Conservation (phyloP, 2,888 invertebrate genomes). For the Mesodorylaimus sp. region DNA sequence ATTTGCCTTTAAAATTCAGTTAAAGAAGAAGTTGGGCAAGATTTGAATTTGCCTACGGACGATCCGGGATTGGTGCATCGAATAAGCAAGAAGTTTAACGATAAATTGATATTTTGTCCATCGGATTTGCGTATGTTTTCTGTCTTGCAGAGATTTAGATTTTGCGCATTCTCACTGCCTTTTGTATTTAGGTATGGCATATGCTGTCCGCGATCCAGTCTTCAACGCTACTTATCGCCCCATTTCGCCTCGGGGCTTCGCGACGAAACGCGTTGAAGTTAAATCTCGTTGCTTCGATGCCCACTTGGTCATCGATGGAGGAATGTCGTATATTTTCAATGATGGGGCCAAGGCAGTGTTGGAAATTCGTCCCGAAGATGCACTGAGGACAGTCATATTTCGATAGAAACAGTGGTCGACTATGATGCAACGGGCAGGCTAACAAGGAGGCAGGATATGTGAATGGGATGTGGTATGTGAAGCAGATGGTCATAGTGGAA, state of each 20-base stretch:
- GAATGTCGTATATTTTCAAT: conserved; percentile 77
- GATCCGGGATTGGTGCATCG: conserved; percentile 14
- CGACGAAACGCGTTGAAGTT: conserved; percentile 43
- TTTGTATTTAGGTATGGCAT: conserved; percentile 48
- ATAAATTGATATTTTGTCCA: conserved; percentile 39
- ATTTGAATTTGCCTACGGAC: neutral
- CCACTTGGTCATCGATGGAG: conserved; percentile 81
- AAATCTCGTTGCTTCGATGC: conserved; percentile 77
- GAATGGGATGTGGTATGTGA: too few species aligned
- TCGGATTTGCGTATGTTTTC: conserved; percentile 13
- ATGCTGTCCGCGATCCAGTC: conserved; percentile 79
- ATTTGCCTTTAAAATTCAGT: neutral
- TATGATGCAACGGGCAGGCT: too few species aligned
- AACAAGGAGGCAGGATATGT: too few species aligned
- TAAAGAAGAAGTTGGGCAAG: neutral
- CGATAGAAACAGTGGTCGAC: too few species aligned
- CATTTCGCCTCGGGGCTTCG: conserved; percentile 35
- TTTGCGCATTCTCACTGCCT: neutral
- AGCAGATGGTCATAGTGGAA: too few species aligned
- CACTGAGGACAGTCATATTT: conserved; percentile 53
- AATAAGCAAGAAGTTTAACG: conserved; percentile 34
- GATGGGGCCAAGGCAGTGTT: conserved; percentile 70
- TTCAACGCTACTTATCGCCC: conserved; percentile 64
- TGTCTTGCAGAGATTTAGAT: too few species aligned
- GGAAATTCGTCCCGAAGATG: conserved; percentile 66